Evolutionary conservation across 2,113 vertebrate species (phyloP).

Genomic region (Panthera uncia): DNA sequence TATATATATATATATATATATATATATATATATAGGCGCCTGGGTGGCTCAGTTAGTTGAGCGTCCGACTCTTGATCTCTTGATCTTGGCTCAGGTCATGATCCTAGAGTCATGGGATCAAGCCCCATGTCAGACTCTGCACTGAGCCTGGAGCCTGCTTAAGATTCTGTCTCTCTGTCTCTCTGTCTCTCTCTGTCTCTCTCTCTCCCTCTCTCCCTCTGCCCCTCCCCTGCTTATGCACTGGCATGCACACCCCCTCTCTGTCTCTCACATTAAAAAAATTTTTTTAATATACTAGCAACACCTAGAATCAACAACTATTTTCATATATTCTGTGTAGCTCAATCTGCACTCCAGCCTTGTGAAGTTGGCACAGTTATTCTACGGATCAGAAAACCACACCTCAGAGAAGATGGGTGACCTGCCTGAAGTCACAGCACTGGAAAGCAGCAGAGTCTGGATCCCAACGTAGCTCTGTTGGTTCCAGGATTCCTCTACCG

Average conservation of each 20-base stretch:
- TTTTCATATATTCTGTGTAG: background rate
- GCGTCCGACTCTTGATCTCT: background rate
- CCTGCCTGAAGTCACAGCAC: background rate
- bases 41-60: background rate
- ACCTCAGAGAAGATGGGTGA: background rate
- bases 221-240: background rate
- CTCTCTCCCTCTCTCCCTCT: background rate
- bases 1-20: no score
- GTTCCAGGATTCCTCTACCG: background rate
- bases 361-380: background rate
- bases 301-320: background rate
- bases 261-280: background rate
- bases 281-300: background rate
- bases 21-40: background rate
- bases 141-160: background rate
- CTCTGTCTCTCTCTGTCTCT: no score
- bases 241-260: background rate
- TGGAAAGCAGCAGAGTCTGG: background rate
- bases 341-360: background rate
- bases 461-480: background rate
- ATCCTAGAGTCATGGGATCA: background rate
- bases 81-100: background rate
- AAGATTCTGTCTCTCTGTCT: background rate
- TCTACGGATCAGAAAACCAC: background rate
- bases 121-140: background rate